Conservation (phyloP, 2,113 vertebrate species). For the Alaudala cheleensis region DNA sequence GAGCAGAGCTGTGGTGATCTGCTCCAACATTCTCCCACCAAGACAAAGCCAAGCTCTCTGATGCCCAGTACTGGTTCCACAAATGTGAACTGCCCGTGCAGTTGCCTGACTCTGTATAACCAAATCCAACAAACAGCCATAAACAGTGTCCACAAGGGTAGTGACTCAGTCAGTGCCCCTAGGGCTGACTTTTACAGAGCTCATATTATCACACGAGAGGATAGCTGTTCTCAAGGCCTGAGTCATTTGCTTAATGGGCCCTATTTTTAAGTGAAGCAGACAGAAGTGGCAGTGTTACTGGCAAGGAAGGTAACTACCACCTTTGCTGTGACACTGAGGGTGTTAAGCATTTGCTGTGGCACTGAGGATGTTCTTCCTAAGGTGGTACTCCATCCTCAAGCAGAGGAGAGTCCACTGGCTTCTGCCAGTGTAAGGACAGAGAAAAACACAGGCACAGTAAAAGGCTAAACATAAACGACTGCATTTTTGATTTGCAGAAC, state of each 20-base stretch:
- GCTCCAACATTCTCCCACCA: background rate
- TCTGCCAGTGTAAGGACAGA: background rate
- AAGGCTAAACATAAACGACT: background rate
- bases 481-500: background rate
- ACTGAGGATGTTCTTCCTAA: background rate
- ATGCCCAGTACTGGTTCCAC: background rate
- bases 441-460: background rate
- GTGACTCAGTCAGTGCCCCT: background rate
- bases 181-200: background rate
- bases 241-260: background rate
- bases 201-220: background rate
- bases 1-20: background rate
- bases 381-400: background rate
- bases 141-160: background rate
- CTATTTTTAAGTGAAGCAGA: background rate
- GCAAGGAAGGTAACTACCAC: background rate
- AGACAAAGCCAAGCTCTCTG: background rate
- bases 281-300: background rate
- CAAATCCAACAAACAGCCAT: background rate
- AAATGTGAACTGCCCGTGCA: background rate
- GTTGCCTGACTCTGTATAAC: background rate
- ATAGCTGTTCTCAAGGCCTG: background rate
- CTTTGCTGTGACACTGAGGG: background rate
- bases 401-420: background rate
- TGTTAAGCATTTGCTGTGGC: rapidly evolving